Base-by-base conservation (phyloP, 2,888 invertebrate genomes). In the Cantharis nigra region DNA sequence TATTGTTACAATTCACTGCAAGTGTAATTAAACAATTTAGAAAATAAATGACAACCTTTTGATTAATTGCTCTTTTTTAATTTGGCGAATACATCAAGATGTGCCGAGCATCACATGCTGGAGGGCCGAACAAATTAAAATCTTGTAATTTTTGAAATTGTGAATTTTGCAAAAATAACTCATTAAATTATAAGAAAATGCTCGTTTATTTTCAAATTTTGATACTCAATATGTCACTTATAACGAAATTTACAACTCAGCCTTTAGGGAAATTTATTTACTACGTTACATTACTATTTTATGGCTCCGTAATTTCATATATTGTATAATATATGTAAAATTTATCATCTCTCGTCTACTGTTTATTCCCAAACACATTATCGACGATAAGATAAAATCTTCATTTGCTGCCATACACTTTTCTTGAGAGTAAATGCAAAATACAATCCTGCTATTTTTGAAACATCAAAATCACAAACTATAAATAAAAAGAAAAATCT, bases 151-250 rank as follows among this genome's bases (percentile, higher is more conserved):
- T 49, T 49, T 49, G n/a, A 49, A 49, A 49, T n/a, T n/a, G 49
- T 49, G n/a, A 49, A 49, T 49, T 49, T 49, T 49, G n/a, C n/a
- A 49, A n/a, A 9, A 1, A 3, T 20, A n/a, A 49, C 49, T 49
- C 49, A 9, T 49, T n/a, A 49, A 49, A 49, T 49, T 49, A 49
- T 49, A 49, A 49, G 49, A 49, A 49, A 49, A 3, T 3, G 49
- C 49, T 49, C n/a, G 49, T 49, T 49, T 67, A 67, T 67, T 67
- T 67, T 67, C 23, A 67, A 23, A 67, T 62, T 69, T 73, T 69
- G 20, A 73, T 69, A 49, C 72, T 62, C 72, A 72, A 73, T 73
- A 69, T 73, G 67, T 14, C 69, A 49, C 72, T 73, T 73, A 49
- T 14, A 69, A 62, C 65, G 16, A 73, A 69, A 67, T 73, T 73